These are phyloP conservation scores for Falco biarmicus DNA, from an alignment of 2,797 vertebrate species.

Conservation along the genomic window DNA sequence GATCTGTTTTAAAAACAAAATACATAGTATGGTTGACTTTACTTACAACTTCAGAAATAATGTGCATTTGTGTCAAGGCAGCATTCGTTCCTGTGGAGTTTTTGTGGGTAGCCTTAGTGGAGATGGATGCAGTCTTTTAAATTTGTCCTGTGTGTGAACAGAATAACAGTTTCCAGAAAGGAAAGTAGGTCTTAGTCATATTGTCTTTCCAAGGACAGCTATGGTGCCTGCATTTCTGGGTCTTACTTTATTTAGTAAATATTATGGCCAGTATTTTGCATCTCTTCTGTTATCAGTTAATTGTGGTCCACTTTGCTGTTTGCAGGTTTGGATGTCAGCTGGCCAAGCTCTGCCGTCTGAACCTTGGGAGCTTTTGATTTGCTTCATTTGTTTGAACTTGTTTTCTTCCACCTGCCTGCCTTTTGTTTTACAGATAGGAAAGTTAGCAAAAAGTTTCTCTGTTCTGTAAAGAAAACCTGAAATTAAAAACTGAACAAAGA, in stretches of 20 bases:
- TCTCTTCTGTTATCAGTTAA: neutral
- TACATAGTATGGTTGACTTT: neutral
- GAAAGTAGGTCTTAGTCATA: neutral
- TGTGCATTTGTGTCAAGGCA: neutral
- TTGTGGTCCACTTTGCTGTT: neutral
- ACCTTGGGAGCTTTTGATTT: neutral
- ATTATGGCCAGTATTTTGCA: neutral
- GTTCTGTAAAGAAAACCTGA: neutral
- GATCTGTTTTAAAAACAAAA: neutral
- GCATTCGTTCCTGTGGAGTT: neutral
- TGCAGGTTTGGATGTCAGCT: neutral
- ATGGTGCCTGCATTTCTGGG: neutral
- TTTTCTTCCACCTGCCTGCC: neutral
- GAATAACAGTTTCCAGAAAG: neutral
- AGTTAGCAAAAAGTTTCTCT: neutral
- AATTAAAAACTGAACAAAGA: neutral
- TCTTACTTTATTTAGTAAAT: slow-evolving; percentile 18
- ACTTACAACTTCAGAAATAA: neutral
- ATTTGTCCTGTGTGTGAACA: neutral
- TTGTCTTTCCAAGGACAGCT: neutral
- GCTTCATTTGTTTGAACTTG: neutral
- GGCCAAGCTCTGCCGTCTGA: neutral
- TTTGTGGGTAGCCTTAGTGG: neutral
- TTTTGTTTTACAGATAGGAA: neutral
- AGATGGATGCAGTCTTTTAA: neutral